These are phyloP conservation scores for Spialia ferax DNA, from an alignment of 2,888 invertebrate species.

Conservation along the genomic window DNA sequence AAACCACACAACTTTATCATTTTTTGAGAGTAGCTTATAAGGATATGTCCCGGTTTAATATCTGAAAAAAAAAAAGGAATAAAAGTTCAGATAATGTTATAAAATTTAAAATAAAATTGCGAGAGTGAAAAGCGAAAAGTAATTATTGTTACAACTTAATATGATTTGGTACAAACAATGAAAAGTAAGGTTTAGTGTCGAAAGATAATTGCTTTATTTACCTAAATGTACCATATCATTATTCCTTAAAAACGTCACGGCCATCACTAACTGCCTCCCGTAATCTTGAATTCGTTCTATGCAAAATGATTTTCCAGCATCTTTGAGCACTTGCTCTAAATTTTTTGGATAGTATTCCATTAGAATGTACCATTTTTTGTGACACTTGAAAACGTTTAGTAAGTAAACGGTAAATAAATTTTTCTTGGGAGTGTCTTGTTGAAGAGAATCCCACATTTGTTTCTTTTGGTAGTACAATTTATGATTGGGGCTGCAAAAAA, in stretches of 20 bases:
- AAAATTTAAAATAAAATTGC: no score
- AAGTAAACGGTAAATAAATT: constrained; percentile 53
- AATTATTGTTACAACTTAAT: no score
- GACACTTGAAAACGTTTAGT: constrained; percentile 51
- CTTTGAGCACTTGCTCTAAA: constrained; percentile 53
- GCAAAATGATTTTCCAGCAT: constrained; percentile 52
- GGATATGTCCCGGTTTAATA: constrained; percentile 68
- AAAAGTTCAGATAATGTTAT: no score
- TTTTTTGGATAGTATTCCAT: constrained; percentile 67
- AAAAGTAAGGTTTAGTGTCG: no score
- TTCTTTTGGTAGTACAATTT: constrained; percentile 47
- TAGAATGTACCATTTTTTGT: constrained; percentile 56
- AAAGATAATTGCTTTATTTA: constrained; percentile 45
- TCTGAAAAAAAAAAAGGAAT: constrained; percentile 55
- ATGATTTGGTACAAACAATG: no score
- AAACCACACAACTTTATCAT: constrained; percentile 69
- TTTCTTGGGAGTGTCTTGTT: constrained; percentile 51
- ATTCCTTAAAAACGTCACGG: constrained; percentile 58
- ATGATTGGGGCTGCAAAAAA: constrained; percentile 33
- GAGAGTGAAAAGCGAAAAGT: no score
- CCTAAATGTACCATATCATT: constrained; percentile 66
- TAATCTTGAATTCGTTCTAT: constrained; percentile 59
- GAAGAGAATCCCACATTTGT: constrained; percentile 53
- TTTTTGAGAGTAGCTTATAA: constrained; percentile 54
- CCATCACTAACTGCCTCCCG: constrained; percentile 62